Evolutionary conservation across 2,113 vertebrate genomes (phyloP), one percentile per base, ranked within the genome.

Genomic region (Poecile atricapillus): DNA sequence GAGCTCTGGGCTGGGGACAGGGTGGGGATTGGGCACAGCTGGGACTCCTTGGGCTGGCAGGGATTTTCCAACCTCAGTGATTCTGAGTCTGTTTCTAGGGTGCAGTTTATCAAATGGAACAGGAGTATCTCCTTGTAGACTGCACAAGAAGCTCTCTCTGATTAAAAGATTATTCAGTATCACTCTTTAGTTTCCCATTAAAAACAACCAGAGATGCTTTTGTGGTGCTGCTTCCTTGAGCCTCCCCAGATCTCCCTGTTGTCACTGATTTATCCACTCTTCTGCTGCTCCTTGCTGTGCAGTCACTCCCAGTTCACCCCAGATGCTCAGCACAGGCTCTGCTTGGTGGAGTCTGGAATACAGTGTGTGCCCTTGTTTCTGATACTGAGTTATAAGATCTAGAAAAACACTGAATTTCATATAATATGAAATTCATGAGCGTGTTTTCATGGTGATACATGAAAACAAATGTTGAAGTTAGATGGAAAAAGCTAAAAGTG

Each of bases 1-100:
- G 78, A 1, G 60, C 77, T 53, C 77, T 67, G 69, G 52, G 44
- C 68, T 81, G 52, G 69, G 46, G 20, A 52, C 69, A 89, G 2
- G 62, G 46, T 68, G 87, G 78, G 28, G 0, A 60, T 5, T 0
- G 23, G 69, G 28, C 33, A 60, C 62, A 22, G 60, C 19, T 15
- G 5, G 68, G 44, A 10, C 33, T 59, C 2, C 0, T 3, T 46
- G 69, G 62, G 2, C 46, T 68, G 7, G 55, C n/a, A 53, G 41
- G 21, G 8, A 5, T 47, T 83, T 7, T 41, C 30, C 63, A 62
- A 0, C 10, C 11, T 49, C 3, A 27, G 0, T 3, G 0, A 49
- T 27, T 7, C 62, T 62, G 46, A n/a, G 55, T 67, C 30, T 70
- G 13, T 24, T 86, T 71, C 35, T 64, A 11, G 39, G 21, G 6